Conservation (phyloP, 2,797 vertebrate genomes). For the Hypotaenidia philippensis region DNA sequence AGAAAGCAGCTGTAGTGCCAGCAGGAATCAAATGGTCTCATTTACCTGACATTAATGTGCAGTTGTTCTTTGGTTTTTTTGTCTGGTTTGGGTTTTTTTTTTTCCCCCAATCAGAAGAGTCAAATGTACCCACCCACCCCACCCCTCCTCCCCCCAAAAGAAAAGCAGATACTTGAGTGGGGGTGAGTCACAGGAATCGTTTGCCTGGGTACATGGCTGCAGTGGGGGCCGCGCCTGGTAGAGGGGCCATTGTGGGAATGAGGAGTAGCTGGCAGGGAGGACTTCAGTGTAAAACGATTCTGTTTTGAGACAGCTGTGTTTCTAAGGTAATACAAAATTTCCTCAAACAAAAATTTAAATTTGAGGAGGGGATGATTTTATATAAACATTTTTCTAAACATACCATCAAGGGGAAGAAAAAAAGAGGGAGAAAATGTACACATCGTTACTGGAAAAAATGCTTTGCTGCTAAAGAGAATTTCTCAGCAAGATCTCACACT, state of each 20-base stretch:
- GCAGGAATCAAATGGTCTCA: not conserved
- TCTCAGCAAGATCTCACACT: not conserved
- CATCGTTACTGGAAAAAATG: not conserved
- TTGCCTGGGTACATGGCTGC: not conserved
- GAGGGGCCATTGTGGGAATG: not conserved
- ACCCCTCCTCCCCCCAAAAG: not conserved
- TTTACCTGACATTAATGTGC: not conserved
- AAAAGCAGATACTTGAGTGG: not conserved
- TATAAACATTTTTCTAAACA: not conserved
- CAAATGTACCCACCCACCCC: not conserved
- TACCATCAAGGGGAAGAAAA: not conserved
- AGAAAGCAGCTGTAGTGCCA: not conserved
- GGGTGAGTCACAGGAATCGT: not conserved
- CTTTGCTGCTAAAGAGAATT: not conserved
- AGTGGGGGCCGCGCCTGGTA: rapidly evolving
- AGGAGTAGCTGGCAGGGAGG: not conserved
- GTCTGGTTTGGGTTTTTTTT: no score
- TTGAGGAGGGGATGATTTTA: not conserved
- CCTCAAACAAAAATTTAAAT: not conserved
- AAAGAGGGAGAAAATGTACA: not conserved
- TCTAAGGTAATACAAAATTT: not conserved
- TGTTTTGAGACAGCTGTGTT: not conserved
- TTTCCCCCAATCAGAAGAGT: not conserved
- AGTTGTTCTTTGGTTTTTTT: not conserved
- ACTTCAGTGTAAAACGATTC: not conserved